phyloP scores from a whole-genome alignment of 2,797 vertebrate species.

The Clarias platycephalus region DNA sequence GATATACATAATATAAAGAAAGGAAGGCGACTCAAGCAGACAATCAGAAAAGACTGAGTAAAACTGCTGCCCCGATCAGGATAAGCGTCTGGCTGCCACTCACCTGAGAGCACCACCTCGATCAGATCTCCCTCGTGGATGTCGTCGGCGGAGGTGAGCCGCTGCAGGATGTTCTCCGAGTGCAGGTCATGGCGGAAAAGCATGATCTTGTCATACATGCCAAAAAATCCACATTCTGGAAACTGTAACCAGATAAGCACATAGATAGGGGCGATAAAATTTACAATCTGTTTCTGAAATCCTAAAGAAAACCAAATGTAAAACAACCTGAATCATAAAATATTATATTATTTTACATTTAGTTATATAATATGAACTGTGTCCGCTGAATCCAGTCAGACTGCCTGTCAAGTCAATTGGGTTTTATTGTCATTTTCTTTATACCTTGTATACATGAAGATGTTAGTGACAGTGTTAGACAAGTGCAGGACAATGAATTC shows the following conservation, averaged over 20 bases:
- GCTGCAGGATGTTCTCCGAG: conserved; percentile 96
- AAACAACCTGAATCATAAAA: neutral
- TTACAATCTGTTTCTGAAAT: neutral
- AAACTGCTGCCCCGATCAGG: neutral
- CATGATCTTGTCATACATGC: conserved; percentile 98
- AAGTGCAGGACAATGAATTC: neutral
- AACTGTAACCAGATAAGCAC: conserved; percentile 68
- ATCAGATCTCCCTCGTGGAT: conserved; percentile 89
- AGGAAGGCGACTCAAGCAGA: neutral
- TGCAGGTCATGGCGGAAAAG: conserved; percentile 94
- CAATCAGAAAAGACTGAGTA: neutral
- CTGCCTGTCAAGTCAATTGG: neutral
- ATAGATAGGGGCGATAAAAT: neutral
- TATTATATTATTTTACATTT: neutral
- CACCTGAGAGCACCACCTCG: conserved; percentile 92
- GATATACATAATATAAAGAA: too few relatives aligned
- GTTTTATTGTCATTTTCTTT: neutral
- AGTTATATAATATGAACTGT: neutral
- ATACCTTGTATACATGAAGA: neutral
- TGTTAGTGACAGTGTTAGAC: neutral
- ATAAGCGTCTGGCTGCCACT: conserved; percentile 48
- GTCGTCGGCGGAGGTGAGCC: conserved; percentile 89
- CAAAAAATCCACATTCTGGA: conserved; percentile 96
- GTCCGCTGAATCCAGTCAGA: neutral
- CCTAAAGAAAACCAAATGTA: neutral